Conservation (phyloP, 2,888 invertebrate species). For the Cerceris rybyensis region DNA sequence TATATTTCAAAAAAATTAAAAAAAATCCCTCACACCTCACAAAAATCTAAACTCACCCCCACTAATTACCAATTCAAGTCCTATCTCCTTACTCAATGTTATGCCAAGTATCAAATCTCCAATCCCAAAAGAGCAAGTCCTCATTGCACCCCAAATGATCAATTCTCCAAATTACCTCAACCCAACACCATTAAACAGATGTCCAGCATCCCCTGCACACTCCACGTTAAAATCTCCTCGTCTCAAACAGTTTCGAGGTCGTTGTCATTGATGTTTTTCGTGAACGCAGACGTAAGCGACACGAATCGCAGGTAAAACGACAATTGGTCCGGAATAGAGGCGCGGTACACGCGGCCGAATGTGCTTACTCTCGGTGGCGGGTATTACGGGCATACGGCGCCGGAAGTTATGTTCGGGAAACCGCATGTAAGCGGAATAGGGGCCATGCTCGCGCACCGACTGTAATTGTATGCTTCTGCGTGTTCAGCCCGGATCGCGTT, state of each 20-base stretch:
- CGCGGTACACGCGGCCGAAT: slow-evolving; percentile 33
- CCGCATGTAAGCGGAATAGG: slow-evolving; percentile 70
- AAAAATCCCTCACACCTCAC: too few relatives aligned
- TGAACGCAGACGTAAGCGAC: slow-evolving; percentile 3
- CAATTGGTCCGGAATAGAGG: slow-evolving; percentile 48
- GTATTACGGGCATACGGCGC: slow-evolving; percentile 23
- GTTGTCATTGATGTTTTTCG: slow-evolving; percentile 16
- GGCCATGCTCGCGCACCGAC: slow-evolving; percentile 33
- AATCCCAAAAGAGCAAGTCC: too few relatives aligned
- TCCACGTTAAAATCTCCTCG: too few relatives aligned
- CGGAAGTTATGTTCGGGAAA: slow-evolving; percentile 73
- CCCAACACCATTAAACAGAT: too few relatives aligned
- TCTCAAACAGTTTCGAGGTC: slow-evolving; percentile 21
- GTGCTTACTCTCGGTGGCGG: neutral
- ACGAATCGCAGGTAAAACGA: slow-evolving; percentile 38
- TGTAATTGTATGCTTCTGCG: slow-evolving; percentile 55
- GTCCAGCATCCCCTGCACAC: too few relatives aligned
- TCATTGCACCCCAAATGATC: too few relatives aligned
- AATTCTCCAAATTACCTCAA: too few relatives aligned
- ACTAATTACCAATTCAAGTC: too few relatives aligned
- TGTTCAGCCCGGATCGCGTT: slow-evolving; percentile 41
- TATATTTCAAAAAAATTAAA: too few relatives aligned
- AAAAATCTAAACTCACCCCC: too few relatives aligned
- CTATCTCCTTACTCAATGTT: too few relatives aligned
- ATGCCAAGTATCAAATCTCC: too few relatives aligned